Conservation (phyloP, 35 echinoderm and acorn worm genomes). For the Eucidaris tribuloides region DNA sequence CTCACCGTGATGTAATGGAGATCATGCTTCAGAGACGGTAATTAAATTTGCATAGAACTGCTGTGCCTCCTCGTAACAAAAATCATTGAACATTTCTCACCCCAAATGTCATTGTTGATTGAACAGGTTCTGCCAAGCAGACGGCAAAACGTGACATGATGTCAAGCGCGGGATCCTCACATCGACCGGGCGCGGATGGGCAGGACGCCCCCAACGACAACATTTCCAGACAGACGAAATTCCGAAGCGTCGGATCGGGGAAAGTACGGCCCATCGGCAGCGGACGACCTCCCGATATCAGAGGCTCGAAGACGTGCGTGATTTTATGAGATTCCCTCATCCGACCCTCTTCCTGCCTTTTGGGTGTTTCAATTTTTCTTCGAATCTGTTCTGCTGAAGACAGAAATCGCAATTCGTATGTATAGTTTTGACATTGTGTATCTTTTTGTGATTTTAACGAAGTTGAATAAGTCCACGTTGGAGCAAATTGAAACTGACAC, state of each 20-base stretch:
- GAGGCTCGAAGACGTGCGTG: slow-evolving; percentile 3
- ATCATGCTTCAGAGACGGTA: not conserved
- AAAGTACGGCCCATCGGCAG: not conserved
- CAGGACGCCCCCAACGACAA: not conserved
- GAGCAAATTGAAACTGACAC: too few relatives aligned
- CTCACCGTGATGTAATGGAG: not conserved
- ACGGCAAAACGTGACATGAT: not conserved
- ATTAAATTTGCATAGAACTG: not conserved
- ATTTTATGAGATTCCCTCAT: slow-evolving; percentile 14
- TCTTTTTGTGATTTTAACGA: too few relatives aligned
- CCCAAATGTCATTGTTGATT: not conserved
- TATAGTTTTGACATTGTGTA: too few relatives aligned
- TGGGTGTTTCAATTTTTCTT: too few relatives aligned
- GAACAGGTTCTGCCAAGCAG: not conserved
- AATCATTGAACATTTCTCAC: not conserved
- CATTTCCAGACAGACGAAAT: not conserved
- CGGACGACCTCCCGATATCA: slow-evolving; percentile 5
- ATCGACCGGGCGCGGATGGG: slow-evolving; percentile 16
- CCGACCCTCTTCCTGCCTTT: too few relatives aligned
- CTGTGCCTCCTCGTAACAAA: not conserved
- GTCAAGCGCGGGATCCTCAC: not conserved
- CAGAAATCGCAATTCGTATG: too few relatives aligned
- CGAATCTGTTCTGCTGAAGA: too few relatives aligned
- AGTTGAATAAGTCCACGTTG: too few relatives aligned
- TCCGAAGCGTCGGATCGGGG: not conserved